Conservation (phyloP, 2,797 vertebrate species). For the Dipus sagitta region DNA sequence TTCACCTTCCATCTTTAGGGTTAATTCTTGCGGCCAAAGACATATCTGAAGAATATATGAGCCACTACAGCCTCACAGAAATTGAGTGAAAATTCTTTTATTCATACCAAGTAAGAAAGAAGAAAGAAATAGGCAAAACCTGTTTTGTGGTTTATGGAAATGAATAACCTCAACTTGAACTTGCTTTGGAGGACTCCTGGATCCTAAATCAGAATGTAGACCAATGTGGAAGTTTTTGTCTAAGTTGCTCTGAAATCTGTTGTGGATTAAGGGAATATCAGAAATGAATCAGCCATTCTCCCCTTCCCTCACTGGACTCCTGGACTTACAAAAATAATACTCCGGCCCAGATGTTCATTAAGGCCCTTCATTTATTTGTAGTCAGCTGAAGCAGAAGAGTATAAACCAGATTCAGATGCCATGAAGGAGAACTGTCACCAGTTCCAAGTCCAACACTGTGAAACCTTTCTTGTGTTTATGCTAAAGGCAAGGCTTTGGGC, state of each 20-base stretch:
- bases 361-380: slow-evolving; percentile 84
- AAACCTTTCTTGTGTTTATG: slow-evolving; percentile 70
- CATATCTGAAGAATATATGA: slow-evolving; percentile 61
- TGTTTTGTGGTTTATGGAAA: slow-evolving; percentile 81
- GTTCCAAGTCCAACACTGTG: slow-evolving; percentile 83
- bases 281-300: not conserved
- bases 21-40: slow-evolving; percentile 52
- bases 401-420: slow-evolving; percentile 86
- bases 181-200: slow-evolving; percentile 70
- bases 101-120: slow-evolving; percentile 69
- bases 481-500: not conserved
- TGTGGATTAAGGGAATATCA: not conserved
- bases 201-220: slow-evolving; percentile 71
- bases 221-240: slow-evolving; percentile 76
- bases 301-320: slow-evolving; percentile 57
- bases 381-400: slow-evolving; percentile 82
- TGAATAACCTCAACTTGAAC: slow-evolving; percentile 75
- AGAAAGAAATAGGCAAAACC: slow-evolving; percentile 75
- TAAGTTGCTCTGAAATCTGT: slow-evolving; percentile 59
- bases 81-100: slow-evolving; percentile 77
- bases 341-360: slow-evolving; percentile 79
- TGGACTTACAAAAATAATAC: slow-evolving; percentile 87
- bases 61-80: slow-evolving; percentile 41
- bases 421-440: slow-evolving; percentile 74
- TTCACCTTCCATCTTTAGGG: not conserved